Percentiles rank a stretch among this genome's conserved stretches.
Conservation (phyloP, 2,113 vertebrate genomes). For the Chloebia gouldiae region DNA sequence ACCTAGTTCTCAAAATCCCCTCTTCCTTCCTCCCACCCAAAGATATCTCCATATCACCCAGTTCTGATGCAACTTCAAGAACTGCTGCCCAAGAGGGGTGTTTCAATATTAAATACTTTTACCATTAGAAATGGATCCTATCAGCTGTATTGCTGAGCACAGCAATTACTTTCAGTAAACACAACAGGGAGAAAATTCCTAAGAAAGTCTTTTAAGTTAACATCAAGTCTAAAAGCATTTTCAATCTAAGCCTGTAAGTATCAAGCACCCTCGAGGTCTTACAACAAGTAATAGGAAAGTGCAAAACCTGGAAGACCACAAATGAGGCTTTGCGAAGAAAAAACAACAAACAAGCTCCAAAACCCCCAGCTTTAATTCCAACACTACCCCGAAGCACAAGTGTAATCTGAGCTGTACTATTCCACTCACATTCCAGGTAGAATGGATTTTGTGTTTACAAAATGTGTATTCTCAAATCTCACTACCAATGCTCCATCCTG, state of each 20-base stretch:
- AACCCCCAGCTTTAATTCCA: slow-evolving; percentile 6
- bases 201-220: neutral
- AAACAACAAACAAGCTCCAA: neutral
- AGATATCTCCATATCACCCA: neutral
- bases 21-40: neutral
- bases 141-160: neutral
- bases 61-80: neutral
- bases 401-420: slow-evolving; percentile 32
- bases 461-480: neutral
- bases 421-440: slow-evolving; percentile 56
- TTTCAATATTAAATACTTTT: neutral
- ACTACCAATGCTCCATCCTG: neutral
- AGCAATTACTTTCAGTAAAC: neutral
- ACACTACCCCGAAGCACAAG: slow-evolving; percentile 15
- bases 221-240: slow-evolving; percentile 25
- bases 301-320: slow-evolving; percentile 1
- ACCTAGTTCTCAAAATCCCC: neutral
- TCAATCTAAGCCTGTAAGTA: neutral
- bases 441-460: slow-evolving; percentile 1
- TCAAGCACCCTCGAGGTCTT: neutral
- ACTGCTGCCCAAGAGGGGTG: neutral
- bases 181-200: neutral
- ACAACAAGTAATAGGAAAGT: neutral
- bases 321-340: neutral
- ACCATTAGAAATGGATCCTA: neutral